These are phyloP conservation scores for Drosophila acutilabella DNA, from an alignment of 2,888 invertebrate genomes.

Conservation along the genomic window DNA sequence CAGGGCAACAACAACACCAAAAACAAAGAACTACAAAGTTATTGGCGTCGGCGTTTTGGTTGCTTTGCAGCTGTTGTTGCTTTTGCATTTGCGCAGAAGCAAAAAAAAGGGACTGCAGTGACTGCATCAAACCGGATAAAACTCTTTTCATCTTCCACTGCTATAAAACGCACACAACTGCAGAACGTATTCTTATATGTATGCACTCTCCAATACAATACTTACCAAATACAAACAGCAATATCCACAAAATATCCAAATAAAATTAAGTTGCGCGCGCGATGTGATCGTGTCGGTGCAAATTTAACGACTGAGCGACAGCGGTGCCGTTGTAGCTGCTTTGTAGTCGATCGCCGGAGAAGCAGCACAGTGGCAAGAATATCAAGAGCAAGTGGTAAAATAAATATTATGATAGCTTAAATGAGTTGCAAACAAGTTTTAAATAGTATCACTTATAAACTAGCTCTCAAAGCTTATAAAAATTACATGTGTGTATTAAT, in stretches of 20 bases:
- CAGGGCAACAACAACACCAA: conserved; percentile 35
- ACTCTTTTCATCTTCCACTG: conserved; percentile 22
- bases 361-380: conserved; percentile 33
- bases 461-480: too few relatives aligned
- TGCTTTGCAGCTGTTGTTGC: conserved; percentile 60
- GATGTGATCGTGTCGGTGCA: conserved; percentile 55
- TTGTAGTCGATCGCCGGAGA: conserved; percentile 57
- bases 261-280: conserved; percentile 15
- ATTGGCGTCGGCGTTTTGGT: conserved; percentile 58
- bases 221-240: conserved; percentile 51
- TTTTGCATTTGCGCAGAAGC: conserved; percentile 34
- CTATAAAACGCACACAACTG: not conserved
- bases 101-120: conserved; percentile 46
- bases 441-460: not conserved
- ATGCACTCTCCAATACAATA: conserved; percentile 4
- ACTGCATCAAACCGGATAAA: conserved; percentile 47
- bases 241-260: conserved; percentile 38
- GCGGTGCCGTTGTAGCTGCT: conserved; percentile 43
- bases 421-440: not conserved
- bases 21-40: conserved; percentile 39
- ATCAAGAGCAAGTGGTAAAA: not conserved
- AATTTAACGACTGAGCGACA: conserved; percentile 53
- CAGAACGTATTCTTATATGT: not conserved
- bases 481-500: not conserved
- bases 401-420: not conserved